A percentile compares a stretch with the other conserved stretches of the same genome.
phyloP scores from a whole-genome alignment of 2,888 invertebrate genomes.

The Gastrophysa polygoni region DNA sequence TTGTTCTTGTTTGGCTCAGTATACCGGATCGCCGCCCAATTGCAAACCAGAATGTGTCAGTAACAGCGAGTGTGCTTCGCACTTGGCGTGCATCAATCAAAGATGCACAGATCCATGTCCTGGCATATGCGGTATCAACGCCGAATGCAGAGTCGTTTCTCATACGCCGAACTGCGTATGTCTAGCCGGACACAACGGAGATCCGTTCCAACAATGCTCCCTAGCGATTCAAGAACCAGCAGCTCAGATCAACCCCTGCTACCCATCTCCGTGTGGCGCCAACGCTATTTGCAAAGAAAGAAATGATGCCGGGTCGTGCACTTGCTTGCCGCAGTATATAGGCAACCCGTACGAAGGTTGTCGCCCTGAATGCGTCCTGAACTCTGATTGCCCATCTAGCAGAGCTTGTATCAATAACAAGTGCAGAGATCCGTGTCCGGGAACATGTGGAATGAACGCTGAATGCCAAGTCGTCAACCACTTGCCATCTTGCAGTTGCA shows the following conservation, averaged over 20 bases:
- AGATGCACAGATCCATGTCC: slow-evolving; percentile 75
- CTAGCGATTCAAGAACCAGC: slow-evolving; percentile 36
- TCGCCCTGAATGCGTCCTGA: slow-evolving; percentile 68
- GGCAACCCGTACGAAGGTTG: slow-evolving; percentile 71
- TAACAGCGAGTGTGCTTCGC: slow-evolving; percentile 72
- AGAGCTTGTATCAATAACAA: slow-evolving; percentile 70
- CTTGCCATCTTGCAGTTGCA: slow-evolving; percentile 67
- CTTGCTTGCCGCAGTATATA: slow-evolving; percentile 65
- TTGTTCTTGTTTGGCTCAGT: slow-evolving; percentile 75
- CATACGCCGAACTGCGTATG: slow-evolving; percentile 67
- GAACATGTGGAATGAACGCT: slow-evolving; percentile 69
- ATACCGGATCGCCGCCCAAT: slow-evolving; percentile 73
- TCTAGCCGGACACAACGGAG: slow-evolving; percentile 62
- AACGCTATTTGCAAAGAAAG: slow-evolving; percentile 66
- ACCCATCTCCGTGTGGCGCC: slow-evolving; percentile 70
- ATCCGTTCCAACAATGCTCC: slow-evolving; percentile 63
- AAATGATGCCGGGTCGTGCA: slow-evolving; percentile 61
- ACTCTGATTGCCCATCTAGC: slow-evolving; percentile 70
- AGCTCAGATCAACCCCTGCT: slow-evolving; percentile 60
- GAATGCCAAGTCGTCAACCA: slow-evolving; percentile 71
- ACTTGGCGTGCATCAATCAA: slow-evolving; percentile 75
- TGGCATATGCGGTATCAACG: slow-evolving; percentile 63
- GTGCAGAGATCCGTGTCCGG: slow-evolving; percentile 69
- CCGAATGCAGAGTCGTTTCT: slow-evolving; percentile 63
- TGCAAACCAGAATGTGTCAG: slow-evolving; percentile 80